These are phyloP conservation scores for Helostoma temminkii DNA, from an alignment of 2,797 vertebrate species.

Conservation along the genomic window DNA sequence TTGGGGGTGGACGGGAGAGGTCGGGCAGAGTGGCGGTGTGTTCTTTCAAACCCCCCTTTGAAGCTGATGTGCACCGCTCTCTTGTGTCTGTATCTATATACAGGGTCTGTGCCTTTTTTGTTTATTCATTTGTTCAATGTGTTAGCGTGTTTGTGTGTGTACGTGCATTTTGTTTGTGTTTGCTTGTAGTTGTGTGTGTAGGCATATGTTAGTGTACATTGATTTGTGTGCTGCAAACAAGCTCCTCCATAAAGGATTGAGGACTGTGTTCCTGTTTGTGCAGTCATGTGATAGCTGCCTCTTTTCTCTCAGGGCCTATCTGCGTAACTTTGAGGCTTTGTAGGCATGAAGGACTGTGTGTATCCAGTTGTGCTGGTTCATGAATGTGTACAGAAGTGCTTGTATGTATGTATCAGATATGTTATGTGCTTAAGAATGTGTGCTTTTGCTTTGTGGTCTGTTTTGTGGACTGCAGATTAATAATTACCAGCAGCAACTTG, in stretches of 20 bases:
- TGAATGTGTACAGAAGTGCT: not conserved
- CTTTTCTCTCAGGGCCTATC: conserved; percentile 53
- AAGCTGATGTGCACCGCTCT: conserved; percentile 71
- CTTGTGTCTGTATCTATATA: conserved; percentile 55
- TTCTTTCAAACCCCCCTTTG: conserved; percentile 81
- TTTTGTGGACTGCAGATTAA: conserved; percentile 67
- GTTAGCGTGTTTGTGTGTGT: conserved; percentile 27
- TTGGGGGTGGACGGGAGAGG: conserved; percentile 60
- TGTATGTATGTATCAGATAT: conserved; percentile 15
- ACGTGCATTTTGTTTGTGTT: conserved; percentile 61
- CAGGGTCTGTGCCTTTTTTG: conserved; percentile 57
- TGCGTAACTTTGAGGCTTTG: conserved; percentile 56
- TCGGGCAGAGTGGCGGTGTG: conserved; percentile 54
- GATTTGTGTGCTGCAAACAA: conserved; percentile 75
- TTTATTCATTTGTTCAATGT: conserved; percentile 64
- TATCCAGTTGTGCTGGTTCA: not conserved
- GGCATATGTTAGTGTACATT: conserved; percentile 64
- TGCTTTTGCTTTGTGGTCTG: conserved; percentile 47
- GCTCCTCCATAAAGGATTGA: conserved; percentile 57
- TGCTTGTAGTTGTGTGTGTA: conserved; percentile 56
- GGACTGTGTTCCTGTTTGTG: conserved; percentile 67
- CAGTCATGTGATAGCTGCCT: conserved; percentile 57
- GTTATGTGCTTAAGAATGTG: conserved; percentile 30
- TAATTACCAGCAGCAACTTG: conserved; percentile 70
- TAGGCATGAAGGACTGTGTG: conserved; percentile 45